Percentiles rank a stretch among this genome's conserved stretches.
Evolutionary conservation across 2,888 invertebrate genomes (phyloP).

Genomic region (Eumerus sabulonum): DNA sequence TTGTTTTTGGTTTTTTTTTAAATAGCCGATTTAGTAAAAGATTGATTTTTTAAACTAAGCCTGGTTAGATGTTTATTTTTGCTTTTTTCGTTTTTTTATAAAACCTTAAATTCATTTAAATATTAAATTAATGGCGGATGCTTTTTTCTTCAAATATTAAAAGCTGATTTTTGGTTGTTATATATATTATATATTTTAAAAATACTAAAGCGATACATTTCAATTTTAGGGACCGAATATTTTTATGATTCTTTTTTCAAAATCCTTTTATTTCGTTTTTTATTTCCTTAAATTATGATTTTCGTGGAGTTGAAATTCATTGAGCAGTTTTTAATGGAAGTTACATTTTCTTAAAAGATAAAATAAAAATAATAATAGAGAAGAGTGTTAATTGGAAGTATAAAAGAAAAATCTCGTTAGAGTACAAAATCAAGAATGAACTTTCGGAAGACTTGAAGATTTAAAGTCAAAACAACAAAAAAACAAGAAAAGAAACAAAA

Average conservation of each 20-base stretch:
- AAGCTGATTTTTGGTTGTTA: slow-evolving; percentile 25
- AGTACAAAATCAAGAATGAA: too few species aligned
- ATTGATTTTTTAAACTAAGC: too few species aligned
- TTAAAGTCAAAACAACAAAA: too few species aligned
- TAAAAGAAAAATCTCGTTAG: too few species aligned
- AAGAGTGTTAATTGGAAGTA: too few species aligned
- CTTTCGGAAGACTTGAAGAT: too few species aligned
- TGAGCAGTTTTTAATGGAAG: slow-evolving; percentile 25
- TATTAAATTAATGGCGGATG: slow-evolving; percentile 28
- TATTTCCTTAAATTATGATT: slow-evolving; percentile 7
- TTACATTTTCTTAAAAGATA: neutral
- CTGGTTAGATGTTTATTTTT: slow-evolving; percentile 21
- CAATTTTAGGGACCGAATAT: slow-evolving; percentile 11
- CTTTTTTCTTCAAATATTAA: slow-evolving; percentile 29
- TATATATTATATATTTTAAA: slow-evolving; percentile 32
- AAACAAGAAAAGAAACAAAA: neutral
- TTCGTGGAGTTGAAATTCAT: slow-evolving; percentile 35
- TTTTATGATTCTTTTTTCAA: too few species aligned
- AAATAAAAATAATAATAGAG: too few species aligned
- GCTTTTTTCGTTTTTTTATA: slow-evolving; percentile 14
- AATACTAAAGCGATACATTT: slow-evolving; percentile 48
- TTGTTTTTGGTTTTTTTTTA: too few species aligned
- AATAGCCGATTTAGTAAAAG: too few species aligned
- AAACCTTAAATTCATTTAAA: slow-evolving; percentile 22
- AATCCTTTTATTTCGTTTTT: too few species aligned